A percentile compares a stretch with the other conserved stretches of the same genome.
Conservation (phyloP, 2,113 vertebrate genomes). For the Crypturellus undulatus region DNA sequence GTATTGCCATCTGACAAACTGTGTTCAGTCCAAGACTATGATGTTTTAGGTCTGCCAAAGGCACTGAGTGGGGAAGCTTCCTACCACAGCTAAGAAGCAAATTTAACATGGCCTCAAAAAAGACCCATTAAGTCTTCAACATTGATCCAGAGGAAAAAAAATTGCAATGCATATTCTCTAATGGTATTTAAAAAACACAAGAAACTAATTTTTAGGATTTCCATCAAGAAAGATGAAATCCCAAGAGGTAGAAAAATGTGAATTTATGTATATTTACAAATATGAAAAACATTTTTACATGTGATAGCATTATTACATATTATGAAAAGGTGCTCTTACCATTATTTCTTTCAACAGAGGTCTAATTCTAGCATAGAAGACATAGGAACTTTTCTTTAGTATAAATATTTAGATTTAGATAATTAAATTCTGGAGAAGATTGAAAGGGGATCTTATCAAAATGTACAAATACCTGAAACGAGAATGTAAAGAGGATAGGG, state of each 20-base stretch:
- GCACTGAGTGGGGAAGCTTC: background rate
- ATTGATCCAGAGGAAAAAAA: background rate
- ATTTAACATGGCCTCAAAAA: background rate
- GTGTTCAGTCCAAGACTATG: conserved; percentile 16
- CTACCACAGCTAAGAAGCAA: background rate
- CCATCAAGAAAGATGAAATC: background rate
- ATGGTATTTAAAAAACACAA: background rate
- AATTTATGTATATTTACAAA: background rate
- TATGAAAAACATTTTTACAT: background rate
- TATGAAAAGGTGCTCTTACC: background rate
- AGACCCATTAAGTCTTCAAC: background rate
- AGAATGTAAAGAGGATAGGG: too few relatives aligned
- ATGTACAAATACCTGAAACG: too few relatives aligned
- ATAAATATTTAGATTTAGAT: background rate
- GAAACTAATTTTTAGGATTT: background rate
- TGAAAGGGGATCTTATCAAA: too few relatives aligned
- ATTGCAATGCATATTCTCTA: background rate
- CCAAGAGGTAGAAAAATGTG: background rate
- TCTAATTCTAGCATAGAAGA: background rate
- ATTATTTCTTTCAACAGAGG: background rate
- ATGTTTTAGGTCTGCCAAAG: conserved; percentile 23
- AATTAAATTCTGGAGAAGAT: too few relatives aligned
- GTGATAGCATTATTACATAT: rapidly evolving
- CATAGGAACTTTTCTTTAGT: background rate
- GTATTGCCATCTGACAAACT: conserved; percentile 52